Evolutionary conservation across 2,113 vertebrate species (phyloP).

Genomic region (Phalacrocorax carbo): DNA sequence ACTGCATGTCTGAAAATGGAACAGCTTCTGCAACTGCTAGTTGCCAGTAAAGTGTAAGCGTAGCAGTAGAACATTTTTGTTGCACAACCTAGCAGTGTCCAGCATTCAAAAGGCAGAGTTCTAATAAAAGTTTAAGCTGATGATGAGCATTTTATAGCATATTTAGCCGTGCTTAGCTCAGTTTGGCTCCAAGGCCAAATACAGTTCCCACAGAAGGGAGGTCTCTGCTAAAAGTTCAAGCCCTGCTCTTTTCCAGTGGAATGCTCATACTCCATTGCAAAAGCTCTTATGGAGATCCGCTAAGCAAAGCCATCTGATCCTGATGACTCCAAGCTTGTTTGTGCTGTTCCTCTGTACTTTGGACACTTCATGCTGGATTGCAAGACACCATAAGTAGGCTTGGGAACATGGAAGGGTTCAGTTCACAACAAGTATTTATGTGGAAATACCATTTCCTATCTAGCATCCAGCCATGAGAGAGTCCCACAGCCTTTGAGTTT

Average conservation of each 20-base stretch:
- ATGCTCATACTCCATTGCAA: not conserved
- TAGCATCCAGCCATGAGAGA: not conserved
- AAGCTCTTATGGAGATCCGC: not conserved
- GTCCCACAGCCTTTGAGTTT: not conserved
- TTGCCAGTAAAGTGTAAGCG: not conserved
- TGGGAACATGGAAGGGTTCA: not conserved
- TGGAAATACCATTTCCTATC: not conserved
- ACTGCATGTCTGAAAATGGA: not conserved
- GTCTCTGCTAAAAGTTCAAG: not conserved
- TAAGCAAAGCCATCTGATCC: not conserved
- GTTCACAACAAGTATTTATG: not conserved
- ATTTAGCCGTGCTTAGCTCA: not conserved
- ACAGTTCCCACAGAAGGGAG: not conserved
- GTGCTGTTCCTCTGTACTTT: not conserved
- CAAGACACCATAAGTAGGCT: not conserved
- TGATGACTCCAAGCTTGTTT: not conserved
- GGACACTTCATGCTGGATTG: not conserved
- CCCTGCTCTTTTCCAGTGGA: rapidly evolving
- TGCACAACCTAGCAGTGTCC: not conserved
- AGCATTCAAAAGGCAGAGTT: not conserved
- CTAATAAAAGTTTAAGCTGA: not conserved
- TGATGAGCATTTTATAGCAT: not conserved
- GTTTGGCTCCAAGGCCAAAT: not conserved
- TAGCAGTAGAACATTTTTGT: not conserved
- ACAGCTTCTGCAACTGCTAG: not conserved